Evolutionary conservation across 2,113 vertebrate species (phyloP).

Genomic region (Manacus vitellinus): DNA sequence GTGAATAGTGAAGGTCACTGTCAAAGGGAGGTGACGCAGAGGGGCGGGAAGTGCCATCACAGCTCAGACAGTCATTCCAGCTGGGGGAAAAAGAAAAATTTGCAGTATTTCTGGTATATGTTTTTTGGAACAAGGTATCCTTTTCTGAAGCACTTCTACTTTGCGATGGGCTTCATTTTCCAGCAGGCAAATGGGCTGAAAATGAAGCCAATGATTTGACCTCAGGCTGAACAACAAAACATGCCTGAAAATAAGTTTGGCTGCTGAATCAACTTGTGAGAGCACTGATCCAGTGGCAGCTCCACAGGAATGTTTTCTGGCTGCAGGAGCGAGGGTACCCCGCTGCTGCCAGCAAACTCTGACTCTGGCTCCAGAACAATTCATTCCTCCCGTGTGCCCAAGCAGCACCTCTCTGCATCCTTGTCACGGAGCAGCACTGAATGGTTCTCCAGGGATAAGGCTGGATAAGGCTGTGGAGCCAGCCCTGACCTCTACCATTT

Average conservation of each 20-base stretch:
- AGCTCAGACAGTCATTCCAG: not conserved
- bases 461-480: not conserved
- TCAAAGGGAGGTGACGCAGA: accelerated
- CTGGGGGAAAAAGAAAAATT: not conserved
- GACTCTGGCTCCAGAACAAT: not conserved
- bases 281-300: conserved; percentile 5
- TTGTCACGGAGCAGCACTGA: accelerated
- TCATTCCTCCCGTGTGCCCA: not conserved
- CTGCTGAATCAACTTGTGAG: not conserved
- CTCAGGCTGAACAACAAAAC: not conserved
- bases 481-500: not conserved
- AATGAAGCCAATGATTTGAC: not conserved
- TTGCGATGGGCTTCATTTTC: not conserved
- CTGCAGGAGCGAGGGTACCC: not conserved
- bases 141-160: not conserved
- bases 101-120: not conserved
- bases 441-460: not conserved
- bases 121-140: not conserved
- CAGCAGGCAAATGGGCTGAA: not conserved
- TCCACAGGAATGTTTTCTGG: not conserved
- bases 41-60: not conserved
- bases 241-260: not conserved
- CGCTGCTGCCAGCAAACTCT: not conserved
- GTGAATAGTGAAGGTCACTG: not conserved
- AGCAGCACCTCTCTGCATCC: not conserved